These are phyloP conservation scores for Myathropa florea DNA, from an alignment of 2,888 invertebrate species.

Conservation along the genomic window DNA sequence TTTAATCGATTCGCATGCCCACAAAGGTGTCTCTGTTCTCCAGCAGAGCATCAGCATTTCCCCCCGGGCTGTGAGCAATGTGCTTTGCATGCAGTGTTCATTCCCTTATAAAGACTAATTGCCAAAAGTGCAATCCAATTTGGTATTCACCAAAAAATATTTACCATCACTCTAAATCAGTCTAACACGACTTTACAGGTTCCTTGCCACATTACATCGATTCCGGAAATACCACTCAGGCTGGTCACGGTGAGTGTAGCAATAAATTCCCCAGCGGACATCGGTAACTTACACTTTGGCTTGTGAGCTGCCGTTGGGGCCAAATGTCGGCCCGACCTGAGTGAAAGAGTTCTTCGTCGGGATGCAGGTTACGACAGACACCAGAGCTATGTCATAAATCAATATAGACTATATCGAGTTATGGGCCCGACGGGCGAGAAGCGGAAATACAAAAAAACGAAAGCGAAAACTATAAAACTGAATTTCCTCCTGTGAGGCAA, in stretches of 20 bases:
- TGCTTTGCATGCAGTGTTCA: background rate
- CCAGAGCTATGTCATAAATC: constrained; percentile 57
- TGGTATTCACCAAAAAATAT: constrained; percentile 25
- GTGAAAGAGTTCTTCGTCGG: constrained; percentile 28
- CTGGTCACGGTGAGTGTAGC: constrained; percentile 41
- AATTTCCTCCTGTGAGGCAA: background rate
- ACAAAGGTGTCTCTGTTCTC: background rate
- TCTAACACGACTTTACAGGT: constrained; percentile 28
- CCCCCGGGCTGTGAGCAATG: background rate
- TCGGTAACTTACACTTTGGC: constrained; percentile 65
- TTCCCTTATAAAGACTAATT: constrained; percentile 28
- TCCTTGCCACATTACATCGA: constrained; percentile 40
- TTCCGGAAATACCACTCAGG: constrained; percentile 35
- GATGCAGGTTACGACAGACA: constrained; percentile 52
- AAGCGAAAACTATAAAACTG: background rate
- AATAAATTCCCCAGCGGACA: constrained; percentile 56
- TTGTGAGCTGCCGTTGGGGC: constrained; percentile 29
- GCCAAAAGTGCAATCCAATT: constrained; percentile 37
- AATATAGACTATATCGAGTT: constrained; percentile 68
- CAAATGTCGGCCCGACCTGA: constrained; percentile 41
- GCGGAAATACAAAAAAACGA: background rate
- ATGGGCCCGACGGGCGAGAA: constrained; percentile 36
- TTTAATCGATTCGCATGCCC: background rate
- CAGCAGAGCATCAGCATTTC: background rate
- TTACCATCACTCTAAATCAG: constrained; percentile 33